Conservation (phyloP, 2,113 vertebrate species). For the Dicaeum eximium region DNA sequence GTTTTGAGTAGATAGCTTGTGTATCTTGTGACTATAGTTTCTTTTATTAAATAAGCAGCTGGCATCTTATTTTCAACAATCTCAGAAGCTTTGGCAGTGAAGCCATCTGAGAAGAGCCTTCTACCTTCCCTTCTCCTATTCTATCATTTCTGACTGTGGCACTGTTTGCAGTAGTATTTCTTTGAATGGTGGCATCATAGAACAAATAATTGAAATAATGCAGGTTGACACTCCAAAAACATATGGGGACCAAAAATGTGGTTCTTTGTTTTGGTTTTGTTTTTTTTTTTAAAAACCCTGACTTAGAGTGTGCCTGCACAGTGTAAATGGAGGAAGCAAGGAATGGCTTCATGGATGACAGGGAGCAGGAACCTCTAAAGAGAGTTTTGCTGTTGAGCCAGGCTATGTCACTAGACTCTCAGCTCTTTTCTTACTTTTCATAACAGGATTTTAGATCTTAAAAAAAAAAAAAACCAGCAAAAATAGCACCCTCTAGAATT, state of each 20-base stretch:
- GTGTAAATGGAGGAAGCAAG: background rate
- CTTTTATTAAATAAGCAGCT: background rate
- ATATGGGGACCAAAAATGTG: background rate
- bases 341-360: rapidly evolving
- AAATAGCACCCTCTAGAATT: background rate
- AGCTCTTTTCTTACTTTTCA: background rate
- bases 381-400: background rate
- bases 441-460: background rate
- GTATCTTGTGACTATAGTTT: background rate
- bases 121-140: background rate
- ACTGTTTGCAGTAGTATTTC: background rate
- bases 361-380: background rate
- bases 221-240: background rate
- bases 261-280: background rate
- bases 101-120: background rate
- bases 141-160: background rate
- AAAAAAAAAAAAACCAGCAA: background rate
- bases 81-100: background rate
- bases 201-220: background rate
- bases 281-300: background rate
- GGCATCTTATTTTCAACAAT: background rate
- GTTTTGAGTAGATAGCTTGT: background rate
- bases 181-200: background rate
- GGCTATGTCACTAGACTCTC: background rate
- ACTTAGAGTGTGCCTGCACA: background rate